These are phyloP conservation scores for Lycocerus yunnanus DNA, from an alignment of 2,888 invertebrate genomes.

Conservation along the genomic window DNA sequence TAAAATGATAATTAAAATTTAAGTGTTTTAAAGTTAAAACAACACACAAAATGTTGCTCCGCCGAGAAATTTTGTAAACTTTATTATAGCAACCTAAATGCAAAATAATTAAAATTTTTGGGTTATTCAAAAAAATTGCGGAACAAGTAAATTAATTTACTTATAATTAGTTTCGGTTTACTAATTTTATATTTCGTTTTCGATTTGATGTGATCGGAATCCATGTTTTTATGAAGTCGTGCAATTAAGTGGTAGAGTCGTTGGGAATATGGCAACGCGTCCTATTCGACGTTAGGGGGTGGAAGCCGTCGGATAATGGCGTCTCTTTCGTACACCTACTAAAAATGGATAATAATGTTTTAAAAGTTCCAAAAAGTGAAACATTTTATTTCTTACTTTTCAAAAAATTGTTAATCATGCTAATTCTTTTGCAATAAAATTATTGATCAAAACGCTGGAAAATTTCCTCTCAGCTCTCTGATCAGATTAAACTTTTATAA, in stretches of 20 bases:
- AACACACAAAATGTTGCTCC: background rate
- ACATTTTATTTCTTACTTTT: no score
- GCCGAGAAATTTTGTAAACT: background rate
- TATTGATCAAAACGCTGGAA: no score
- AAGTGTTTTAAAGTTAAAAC: background rate
- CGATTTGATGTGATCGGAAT: background rate
- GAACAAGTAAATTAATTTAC: background rate
- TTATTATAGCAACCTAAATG: background rate
- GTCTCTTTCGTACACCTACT: background rate
- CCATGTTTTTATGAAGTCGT: constrained; percentile 9
- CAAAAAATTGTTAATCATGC: no score
- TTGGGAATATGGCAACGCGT: constrained; percentile 4
- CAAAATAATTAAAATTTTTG: background rate
- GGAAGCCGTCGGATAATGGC: constrained; percentile 16
- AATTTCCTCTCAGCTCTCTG: no score
- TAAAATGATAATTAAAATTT: background rate
- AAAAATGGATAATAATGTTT: background rate
- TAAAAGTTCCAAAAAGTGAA: no score
- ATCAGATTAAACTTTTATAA: background rate
- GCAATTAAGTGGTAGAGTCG: background rate
- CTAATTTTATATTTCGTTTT: background rate
- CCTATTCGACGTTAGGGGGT: background rate
- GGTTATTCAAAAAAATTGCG: background rate
- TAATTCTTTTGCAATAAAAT: no score
- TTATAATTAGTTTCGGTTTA: background rate